phyloP scores from a whole-genome alignment of 2,888 invertebrate genomes.

The Tortricodes alternella region DNA sequence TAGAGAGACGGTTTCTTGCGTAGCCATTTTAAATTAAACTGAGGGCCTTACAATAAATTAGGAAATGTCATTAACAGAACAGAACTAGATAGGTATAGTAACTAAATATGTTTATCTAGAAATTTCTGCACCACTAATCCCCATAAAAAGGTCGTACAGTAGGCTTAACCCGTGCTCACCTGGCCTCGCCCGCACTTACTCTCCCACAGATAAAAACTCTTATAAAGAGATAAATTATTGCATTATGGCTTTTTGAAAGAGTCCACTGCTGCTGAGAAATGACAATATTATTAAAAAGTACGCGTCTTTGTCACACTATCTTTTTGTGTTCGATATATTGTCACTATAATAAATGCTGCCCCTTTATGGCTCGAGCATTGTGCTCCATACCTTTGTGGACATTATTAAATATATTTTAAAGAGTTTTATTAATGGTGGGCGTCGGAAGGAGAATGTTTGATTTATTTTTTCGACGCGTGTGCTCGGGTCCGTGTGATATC shows the following conservation, averaged over 20 bases:
- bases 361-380: conserved; percentile 79
- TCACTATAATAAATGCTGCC: conserved; percentile 81
- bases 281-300: conserved; percentile 83
- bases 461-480: conserved; percentile 83
- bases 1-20: not conserved
- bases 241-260: conserved; percentile 82
- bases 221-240: conserved; percentile 83
- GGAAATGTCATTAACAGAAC: too few species aligned
- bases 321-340: conserved; percentile 83
- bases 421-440: conserved; percentile 82
- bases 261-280: conserved; percentile 83
- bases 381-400: conserved; percentile 77
- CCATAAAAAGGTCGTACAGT: conserved; percentile 37
- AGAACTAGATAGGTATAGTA: too few species aligned
- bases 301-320: conserved; percentile 82
- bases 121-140: conserved; percentile 22
- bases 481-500: conserved; percentile 62
- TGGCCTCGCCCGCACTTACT: conserved; percentile 56
- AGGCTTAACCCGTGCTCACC: conserved; percentile 76
- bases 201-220: conserved; percentile 78
- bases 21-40: not conserved
- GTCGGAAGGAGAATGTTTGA: conserved; percentile 75
- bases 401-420: conserved; percentile 83
- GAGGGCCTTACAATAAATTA: too few species aligned
- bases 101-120: conserved; percentile 14